Base-by-base conservation (phyloP, 2,113 vertebrate genomes). In the Podarcis muralis region DNA sequence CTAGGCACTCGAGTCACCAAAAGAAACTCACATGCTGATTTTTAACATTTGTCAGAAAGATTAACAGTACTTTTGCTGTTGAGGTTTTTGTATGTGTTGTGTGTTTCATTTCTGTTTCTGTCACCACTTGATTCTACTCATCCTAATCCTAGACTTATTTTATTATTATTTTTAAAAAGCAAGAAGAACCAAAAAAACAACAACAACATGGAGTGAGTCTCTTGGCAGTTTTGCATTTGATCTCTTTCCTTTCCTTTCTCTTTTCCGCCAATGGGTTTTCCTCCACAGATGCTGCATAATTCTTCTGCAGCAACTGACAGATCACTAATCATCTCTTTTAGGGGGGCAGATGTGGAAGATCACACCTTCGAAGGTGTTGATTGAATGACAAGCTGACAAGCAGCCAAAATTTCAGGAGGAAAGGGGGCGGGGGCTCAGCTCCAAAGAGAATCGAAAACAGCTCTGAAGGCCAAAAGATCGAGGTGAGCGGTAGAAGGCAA, bases 91-190 rank as follows among this genome's bases (percentile, higher is more conserved):
- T n/a, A 30, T 32, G 71, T 80, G 77, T 20, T 20, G 53, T 62
- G 16, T 71, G 3, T 96, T 90, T 94, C 90, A 94, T 91, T 87
- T 91, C 92, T 1, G 90, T 92, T 96, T 94, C 93, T 93, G 93
- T 94, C 92, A 93, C 87, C 94, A 93, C 94, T 94, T 92, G 92
- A 90, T 91, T 89, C 87, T 89, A 87, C 83, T 93, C 86, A n/a
- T 30, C 77, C 83, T 94, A 86, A 43, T 90, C 91, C 90, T 79
- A 83, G 87, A 92, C 43, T 43, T 43, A 43, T 43, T 43, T 43
- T 43, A 43, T 43, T 43, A 6, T 43, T 43, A 43, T 43, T 43
- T 43, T 35, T 5, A 59, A 35, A 30, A 59, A 6, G 15, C 53
- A 71, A 57, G 5, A 12, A 43, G 43, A 43, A 43, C 40, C 40